Base-by-base conservation (phyloP, 2,797 vertebrate species). In the Luscinia luscinia region DNA sequence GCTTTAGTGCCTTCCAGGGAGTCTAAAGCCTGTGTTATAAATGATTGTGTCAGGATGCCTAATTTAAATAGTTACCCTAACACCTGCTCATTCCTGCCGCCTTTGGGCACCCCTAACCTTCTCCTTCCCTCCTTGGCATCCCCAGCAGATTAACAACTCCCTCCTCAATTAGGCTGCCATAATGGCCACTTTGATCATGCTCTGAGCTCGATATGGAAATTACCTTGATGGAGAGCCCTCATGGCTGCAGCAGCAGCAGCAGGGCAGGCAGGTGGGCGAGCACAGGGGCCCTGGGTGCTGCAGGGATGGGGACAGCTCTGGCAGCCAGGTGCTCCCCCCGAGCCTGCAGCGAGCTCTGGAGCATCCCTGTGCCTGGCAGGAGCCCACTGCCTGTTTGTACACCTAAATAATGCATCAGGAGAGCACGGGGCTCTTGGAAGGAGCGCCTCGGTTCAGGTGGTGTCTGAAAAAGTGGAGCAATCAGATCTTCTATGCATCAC, bases 51-150 rank as follows among this genome's bases (percentile, higher is more conserved):
- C 85, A 91, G 63, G 61, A 76, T 69, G 48, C 76, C 66, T 86
- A n/a, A 94, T 96, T 95, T 94, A 76, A 93, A 86, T 84, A 91
- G 94, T 91, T 90, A 94, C 91, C 87, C 85, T 94, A 80, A 75
- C 95, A 96, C 87, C 95, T 95, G 93, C 87, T 90, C 46, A 12
- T 94, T 59, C 63, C 87, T 73, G 73, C 91, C 55, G 43, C 59
- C 66, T 88, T 88, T 52, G 73, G 93, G 68, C 80, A 81, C 85
- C 85, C 76, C 73, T 91, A 62, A 94, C 96, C 93, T 91, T 68
- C 62, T 64, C 76, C 76, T 78, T 90, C 80, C 89, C 83, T 82
- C 66, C 69, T 69, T 41, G 76, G 76, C 73, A 66, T 91, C 77
- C 94, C 83, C 51, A 0, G 55, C 62, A 84, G 93, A 90, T 78